Evolutionary conservation across 2,113 vertebrate species (phyloP), one percentile per base, ranked within the genome.

Genomic region (Oenanthe oenanthe): DNA sequence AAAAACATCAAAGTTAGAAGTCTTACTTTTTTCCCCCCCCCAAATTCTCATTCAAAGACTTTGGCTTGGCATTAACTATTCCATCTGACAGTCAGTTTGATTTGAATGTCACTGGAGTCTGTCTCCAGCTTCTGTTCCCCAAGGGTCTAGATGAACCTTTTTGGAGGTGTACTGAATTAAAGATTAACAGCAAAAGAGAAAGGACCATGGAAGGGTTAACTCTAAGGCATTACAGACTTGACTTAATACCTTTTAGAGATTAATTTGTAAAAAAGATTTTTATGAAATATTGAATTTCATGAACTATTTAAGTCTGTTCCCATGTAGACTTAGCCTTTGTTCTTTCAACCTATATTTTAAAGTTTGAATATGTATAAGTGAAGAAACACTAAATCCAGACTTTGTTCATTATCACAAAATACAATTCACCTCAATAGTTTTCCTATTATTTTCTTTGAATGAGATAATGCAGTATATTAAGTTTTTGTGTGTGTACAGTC

Each of bases 11-110:
- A 79, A 76, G n/a, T 36, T 75, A 25, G 10, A 71, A 88, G 29
- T 60, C 3, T 47, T 56, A 1, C 2, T 10, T 12, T 29, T n/a
- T n/a, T n/a, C 40, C 17, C 5, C 4, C 6, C 29, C 28, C 4
- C 16, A 14, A 19, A 17, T 84, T 71, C 22, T 2, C 18, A 12
- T 72, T 38, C 65, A 43, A 90, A 65, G 36, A 9, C 19, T 89
- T 88, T 53, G 26, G 6, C 32, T 79, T 56, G 60, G 19, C 18
- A 19, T 45, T 94, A 66, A 45, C 16, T 66, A 9, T 73, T 88
- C 34, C 8, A 4, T 56, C 28, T 61, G 42, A 83, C 40, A 61
- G 40, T 61, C 63, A 19, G 10, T 88, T 83, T 89, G 34, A 38
- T 92, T 77, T 89, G 34, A 62, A 68, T 66, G 16, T 45, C 9